Evolutionary conservation across 1,140 invertebrate genomes (phyloP), one percentile per base, ranked within the genome.

Genomic region (Lepidurus apus): DNA sequence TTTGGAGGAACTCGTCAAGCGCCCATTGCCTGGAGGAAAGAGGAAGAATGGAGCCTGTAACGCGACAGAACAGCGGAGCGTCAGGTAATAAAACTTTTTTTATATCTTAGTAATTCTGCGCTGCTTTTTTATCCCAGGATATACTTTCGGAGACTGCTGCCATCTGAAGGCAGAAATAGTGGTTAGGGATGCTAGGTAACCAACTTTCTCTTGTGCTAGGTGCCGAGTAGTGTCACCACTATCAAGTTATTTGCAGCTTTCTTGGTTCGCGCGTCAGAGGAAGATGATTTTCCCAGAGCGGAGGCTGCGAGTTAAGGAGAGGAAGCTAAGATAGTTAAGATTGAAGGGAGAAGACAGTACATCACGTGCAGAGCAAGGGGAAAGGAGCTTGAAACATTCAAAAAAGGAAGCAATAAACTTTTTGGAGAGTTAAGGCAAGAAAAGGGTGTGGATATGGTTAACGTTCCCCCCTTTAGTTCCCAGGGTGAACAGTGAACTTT

Each of bases 251-350:
- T 65, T 65, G 17, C 6, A 65, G 53, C 53, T 65, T 65, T 65
- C 53, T n/a, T 21, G 21, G 53, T 65, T 65, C 53, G 53, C 53
- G 53, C 53, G 53, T 65, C 17, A 65, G 53, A 21, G 53, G 53
- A 17, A 65, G 53, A 65, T 65, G 53, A 65, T 13, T 65, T 65
- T 65, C 53, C 13, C 53, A 65, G 17, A 65, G n/a, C 1, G 21
- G 53, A 65, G 53, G 53, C 53, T 65, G 53, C 13, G 21, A 17
- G 53, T 65, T 65, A 65, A 65, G 53, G 53, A 65, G 53, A 65
- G 21, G 53, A 65, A 65, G 53, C 53, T 65, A 21, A 65, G 53
- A n/a, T 65, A 65, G 53, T 65, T 65, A 21, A 65, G 53, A 65
- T 65, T 65, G 9, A 21, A 65, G 53, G 17, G 2, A 65, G 53